Percentiles rank a stretch among this genome's conserved stretches.
These are phyloP conservation scores for Amphiprion percula DNA, from an alignment of 2,113 vertebrate genomes.

Conservation along the genomic window DNA sequence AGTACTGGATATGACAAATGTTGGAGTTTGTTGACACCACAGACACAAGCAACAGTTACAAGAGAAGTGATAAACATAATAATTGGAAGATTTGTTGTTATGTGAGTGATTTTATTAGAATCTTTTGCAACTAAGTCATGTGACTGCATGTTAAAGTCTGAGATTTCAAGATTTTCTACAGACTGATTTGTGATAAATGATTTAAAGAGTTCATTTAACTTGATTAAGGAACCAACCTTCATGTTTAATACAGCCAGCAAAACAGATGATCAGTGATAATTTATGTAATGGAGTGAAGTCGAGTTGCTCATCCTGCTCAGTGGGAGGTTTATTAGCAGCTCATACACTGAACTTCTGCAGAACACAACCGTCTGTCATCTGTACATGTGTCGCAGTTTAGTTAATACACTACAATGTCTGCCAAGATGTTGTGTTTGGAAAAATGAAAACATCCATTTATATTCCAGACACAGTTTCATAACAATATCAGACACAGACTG, in stretches of 20 bases:
- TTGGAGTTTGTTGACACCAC: not conserved
- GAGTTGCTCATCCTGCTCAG: not conserved
- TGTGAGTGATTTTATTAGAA: not conserved
- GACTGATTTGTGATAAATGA: too few species aligned
- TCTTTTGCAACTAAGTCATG: not conserved
- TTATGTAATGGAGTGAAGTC: too few species aligned
- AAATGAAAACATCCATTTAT: slow-evolving; percentile 62
- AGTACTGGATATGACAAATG: not conserved
- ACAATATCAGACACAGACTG: slow-evolving; percentile 10
- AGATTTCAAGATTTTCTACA: not conserved
- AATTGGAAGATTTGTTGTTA: not conserved
- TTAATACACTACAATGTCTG: not conserved
- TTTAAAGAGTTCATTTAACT: too few species aligned
- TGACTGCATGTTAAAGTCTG: not conserved
- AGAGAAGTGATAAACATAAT: too few species aligned
- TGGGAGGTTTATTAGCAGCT: not conserved
- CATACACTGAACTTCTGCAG: not conserved
- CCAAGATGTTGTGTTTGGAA: slow-evolving; percentile 49
- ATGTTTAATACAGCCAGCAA: too few species aligned
- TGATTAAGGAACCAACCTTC: too few species aligned
- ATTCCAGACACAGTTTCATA: slow-evolving; percentile 46
- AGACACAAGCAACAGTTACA: too few species aligned
- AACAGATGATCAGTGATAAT: too few species aligned
- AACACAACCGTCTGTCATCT: not conserved
- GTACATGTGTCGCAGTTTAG: slow-evolving; percentile 11